These are phyloP conservation scores for Antechinus flavipes DNA, from an alignment of 2,113 vertebrate species.

Conservation along the genomic window DNA sequence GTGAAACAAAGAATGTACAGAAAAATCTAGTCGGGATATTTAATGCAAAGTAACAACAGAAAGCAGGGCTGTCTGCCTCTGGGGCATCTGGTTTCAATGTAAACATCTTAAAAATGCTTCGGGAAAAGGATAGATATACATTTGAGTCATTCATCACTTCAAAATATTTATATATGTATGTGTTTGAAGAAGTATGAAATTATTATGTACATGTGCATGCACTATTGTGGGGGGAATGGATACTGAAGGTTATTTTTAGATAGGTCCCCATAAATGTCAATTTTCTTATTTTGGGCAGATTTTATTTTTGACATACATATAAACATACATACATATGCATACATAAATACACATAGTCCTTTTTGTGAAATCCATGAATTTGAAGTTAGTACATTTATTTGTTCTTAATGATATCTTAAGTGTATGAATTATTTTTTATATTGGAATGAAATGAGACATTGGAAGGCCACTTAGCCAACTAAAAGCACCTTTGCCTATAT, in stretches of 20 bases:
- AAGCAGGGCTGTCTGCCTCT: slow-evolving; percentile 28
- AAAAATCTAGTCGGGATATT: slow-evolving; percentile 69
- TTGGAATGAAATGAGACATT: neutral
- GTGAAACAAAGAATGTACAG: slow-evolving; percentile 77
- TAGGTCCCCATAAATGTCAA: neutral
- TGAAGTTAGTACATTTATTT: neutral
- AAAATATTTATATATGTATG: neutral
- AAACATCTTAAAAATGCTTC: slow-evolving; percentile 73
- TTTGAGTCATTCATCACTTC: slow-evolving; percentile 70
- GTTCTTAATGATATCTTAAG: neutral
- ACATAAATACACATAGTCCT: neutral
- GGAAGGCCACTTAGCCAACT: neutral
- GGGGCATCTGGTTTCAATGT: slow-evolving; percentile 68
- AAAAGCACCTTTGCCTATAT: neutral
- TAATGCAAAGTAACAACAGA: slow-evolving; percentile 75
- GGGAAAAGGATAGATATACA: slow-evolving; percentile 60
- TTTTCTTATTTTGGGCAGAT: neutral
- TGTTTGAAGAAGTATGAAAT: neutral
- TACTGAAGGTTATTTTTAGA: neutral
- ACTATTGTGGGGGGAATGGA: neutral
- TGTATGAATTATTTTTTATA: neutral
- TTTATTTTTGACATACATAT: neutral
- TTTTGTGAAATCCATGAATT: neutral
- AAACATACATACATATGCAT: too few relatives aligned
- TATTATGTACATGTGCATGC: neutral